Evolutionary conservation across 2,113 vertebrate species (phyloP), one percentile per base, ranked within the genome.

Genomic region (Melanocharis versteri): DNA sequence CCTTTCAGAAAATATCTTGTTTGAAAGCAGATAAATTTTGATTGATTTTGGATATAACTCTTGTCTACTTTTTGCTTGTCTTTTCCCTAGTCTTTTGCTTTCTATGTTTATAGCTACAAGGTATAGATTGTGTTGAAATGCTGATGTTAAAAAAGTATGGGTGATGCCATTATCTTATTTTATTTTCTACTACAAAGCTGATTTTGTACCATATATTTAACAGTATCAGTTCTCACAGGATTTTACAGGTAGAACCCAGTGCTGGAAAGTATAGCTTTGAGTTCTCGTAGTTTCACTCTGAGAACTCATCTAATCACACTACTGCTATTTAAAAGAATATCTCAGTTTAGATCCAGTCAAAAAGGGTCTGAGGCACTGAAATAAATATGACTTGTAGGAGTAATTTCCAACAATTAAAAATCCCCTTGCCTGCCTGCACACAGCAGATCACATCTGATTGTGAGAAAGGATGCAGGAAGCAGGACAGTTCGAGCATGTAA

Each of bases 381-480:
- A 73, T 39, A 85, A 8, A 39, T 88, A 18, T 21, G 27, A 28
- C 10, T 81, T 54, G 15, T 30, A 81, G 40, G 31, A 84, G n/a
- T 18, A 70, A 81, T 89, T 89, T 81, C 18, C 68, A 88, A 70
- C 9, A 66, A 75, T 35, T 58, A 31, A 68, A 75, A 56, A 16
- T 45, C 13, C 31, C 31, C 16, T 61, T 57, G 44, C 22, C 51
- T 83, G 42, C 9, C 9, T 78, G 44, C 51, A 37, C n/a, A 26
- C 51, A 77, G 33, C 35, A 73, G 62, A 40, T 84, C 33, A 61
- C 61, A 87, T 33, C 35, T 35, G 53, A 61, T 44, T 0, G 0
- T 42, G 73, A 61, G 83, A 84, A 90, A 90, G 73, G 60, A 66
- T 73, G 23, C 68, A 95, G 96, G 93, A 96, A 96, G 90, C 71